Base-by-base conservation (phyloP, 2,113 vertebrate genomes). In the Campylomormyrus numenius region DNA sequence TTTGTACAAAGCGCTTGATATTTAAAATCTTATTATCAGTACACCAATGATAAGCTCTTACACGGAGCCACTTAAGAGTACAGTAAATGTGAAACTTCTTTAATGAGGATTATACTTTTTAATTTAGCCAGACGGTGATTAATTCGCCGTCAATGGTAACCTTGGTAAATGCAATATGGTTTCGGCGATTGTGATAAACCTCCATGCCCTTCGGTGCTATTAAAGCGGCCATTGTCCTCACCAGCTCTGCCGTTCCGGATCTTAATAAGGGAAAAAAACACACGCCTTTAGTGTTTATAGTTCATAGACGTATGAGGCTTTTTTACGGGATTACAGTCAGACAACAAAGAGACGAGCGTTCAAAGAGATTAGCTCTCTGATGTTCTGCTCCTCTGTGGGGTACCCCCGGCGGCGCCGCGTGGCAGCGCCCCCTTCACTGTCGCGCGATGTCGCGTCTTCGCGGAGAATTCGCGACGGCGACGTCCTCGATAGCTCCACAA, bases 61-160 rank as follows among this genome's bases (percentile, higher is more conserved):
- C 90, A 89, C 91, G 88, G 87, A 90, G 85, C 87, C 88, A 85
- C 91, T 91, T 87, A 85, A 90, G 91, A 89, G 88, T 90, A 92
- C 89, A 91, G 91, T 91, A 91, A 92, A 89, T 92, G 85, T 90
- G 91, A 92, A 56, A 89, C 85, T 46, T 90, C 91, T 91, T 92
- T 91, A 91, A 90, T 91, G 88, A 89, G 53, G 90, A 94, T 94
- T 91, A 93, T 91, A 91, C 84, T 92, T 90, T 87, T 92, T 92
- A 74, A 93, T 93, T 91, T 94, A 88, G 89, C 89, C 77, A 66
- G 89, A 91, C 87, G 24, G 91, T 92, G 91, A 93, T 93, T 91
- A 90, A 92, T 93, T 91, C 88, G 90, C 91, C 92, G 92, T 92
- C 90, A 92, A 74, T 89, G 89, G 56, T 94, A 91, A 93, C 92